Evolutionary conservation across 2,113 vertebrate species (phyloP).

Genomic region (Tragelaphus buxtoni): DNA sequence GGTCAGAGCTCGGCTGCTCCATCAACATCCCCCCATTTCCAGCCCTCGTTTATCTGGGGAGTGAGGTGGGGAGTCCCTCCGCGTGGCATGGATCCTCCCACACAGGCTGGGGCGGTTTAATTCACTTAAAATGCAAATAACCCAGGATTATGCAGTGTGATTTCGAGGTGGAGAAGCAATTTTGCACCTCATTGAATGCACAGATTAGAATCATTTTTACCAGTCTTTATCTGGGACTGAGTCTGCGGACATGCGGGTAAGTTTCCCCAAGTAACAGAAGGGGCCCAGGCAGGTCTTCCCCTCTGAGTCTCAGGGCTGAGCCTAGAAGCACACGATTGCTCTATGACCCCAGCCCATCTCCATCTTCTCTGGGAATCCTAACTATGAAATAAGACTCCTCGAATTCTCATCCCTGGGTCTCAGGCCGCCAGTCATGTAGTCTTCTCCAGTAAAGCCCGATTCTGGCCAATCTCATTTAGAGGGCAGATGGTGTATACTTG

Average conservation of each 20-base stretch:
- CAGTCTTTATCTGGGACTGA: not conserved
- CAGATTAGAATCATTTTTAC: not conserved
- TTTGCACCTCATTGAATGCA: not conserved
- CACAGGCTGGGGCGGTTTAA: not conserved
- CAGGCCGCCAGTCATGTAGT: not conserved
- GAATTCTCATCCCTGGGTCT: not conserved
- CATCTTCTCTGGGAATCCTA: not conserved
- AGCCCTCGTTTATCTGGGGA: not conserved
- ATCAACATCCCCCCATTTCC: not conserved
- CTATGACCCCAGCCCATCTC: not conserved
- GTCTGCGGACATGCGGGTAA: not conserved
- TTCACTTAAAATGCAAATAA: not conserved
- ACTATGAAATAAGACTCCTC: not conserved
- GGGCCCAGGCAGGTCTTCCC: not conserved
- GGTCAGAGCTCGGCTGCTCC: not conserved
- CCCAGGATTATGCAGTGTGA: not conserved
- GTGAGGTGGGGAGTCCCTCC: too few relatives aligned
- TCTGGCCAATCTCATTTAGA: not conserved
- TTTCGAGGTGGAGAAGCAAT: not conserved
- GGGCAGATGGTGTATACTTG: not conserved
- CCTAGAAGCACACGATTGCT: not conserved
- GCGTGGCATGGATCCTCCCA: not conserved
- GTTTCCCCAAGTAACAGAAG: not conserved
- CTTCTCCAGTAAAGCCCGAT: not conserved
- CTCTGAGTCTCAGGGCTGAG: not conserved